phyloP scores from a whole-genome alignment of 2,888 invertebrate species.

The Andrena marginata region DNA sequence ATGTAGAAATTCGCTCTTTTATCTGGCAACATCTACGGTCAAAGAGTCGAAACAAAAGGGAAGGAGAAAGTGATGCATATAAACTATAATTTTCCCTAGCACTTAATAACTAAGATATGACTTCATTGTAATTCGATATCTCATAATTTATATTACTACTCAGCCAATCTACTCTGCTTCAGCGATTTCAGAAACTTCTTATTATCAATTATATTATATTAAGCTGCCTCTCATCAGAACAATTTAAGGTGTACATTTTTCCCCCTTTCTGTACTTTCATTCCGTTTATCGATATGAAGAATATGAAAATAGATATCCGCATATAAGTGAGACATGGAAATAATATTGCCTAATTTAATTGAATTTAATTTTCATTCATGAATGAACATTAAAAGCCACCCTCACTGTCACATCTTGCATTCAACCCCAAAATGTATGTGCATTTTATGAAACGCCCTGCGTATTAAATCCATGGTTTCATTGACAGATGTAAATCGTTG shows the following conservation, averaged over 20 bases:
- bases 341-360: neutral
- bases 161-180: too few species aligned
- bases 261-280: too few species aligned
- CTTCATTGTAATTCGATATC: too few species aligned
- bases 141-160: too few species aligned
- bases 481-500: neutral
- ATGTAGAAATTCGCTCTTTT: slow-evolving; percentile 33
- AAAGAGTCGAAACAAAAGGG: neutral
- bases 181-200: too few species aligned
- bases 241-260: too few species aligned
- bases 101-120: neutral
- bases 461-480: neutral
- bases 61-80: neutral
- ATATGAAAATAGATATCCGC: too few species aligned
- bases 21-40: neutral
- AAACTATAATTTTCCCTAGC: neutral
- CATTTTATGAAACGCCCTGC: neutral
- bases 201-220: too few species aligned
- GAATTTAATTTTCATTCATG: neutral
- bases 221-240: too few species aligned
- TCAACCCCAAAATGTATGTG: neutral
- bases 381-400: neutral
- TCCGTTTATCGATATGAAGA: too few species aligned
- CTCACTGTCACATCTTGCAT: neutral
- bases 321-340: too few species aligned